Percentiles rank a stretch among this genome's conserved stretches.
Conservation (phyloP, 2,113 vertebrate genomes). For the Pedetes capensis region DNA sequence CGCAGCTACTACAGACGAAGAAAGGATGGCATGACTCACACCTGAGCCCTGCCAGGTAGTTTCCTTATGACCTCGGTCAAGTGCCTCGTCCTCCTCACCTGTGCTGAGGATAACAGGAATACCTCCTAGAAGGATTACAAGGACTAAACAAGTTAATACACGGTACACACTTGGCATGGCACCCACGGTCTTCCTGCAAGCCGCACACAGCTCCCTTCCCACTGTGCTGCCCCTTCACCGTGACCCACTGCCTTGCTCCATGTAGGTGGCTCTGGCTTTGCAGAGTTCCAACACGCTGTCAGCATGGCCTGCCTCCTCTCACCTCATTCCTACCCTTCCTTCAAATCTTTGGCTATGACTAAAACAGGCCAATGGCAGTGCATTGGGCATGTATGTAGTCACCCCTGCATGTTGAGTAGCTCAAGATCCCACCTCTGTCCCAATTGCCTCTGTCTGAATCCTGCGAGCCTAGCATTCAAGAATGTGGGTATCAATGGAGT, state of each 20-base stretch:
- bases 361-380: neutral
- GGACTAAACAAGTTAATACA: neutral
- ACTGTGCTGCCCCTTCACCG: neutral
- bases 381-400: neutral
- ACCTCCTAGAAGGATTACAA: neutral
- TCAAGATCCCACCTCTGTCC: neutral
- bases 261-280: neutral
- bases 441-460: neutral
- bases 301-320: neutral
- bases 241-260: neutral
- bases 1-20: too few relatives aligned
- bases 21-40: too few relatives aligned
- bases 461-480: too few relatives aligned
- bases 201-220: neutral
- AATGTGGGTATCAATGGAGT: neutral
- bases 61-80: neutral
- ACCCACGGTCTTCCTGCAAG: neutral
- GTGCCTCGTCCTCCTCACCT: neutral
- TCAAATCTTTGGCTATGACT: neutral
- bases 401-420: too few relatives aligned
- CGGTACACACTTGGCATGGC: neutral
- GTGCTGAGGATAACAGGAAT: neutral
- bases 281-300: neutral
- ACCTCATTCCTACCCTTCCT: neutral
- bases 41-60: neutral